Evolutionary conservation across 2,113 vertebrate genomes (phyloP), one percentile per base, ranked within the genome.

Genomic region (Corythornis madagascariensis): DNA sequence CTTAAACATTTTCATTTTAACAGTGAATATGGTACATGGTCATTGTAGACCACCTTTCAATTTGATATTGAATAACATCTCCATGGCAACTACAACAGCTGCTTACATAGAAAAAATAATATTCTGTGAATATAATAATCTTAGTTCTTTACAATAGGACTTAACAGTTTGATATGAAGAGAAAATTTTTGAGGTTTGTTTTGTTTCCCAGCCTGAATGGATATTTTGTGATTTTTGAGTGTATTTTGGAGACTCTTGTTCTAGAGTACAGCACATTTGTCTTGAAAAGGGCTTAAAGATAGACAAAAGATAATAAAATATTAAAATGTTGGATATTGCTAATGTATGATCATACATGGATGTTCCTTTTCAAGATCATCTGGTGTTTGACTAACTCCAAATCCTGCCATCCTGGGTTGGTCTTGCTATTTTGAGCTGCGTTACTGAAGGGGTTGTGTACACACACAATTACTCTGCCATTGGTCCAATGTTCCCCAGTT

Each of bases 11-110:
- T 91, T 89, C 15, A 55, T 43, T 48, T 66, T 50, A 80, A 61
- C 16, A 81, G 77, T 2, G 1, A 87, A 57, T 83, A 63, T 3
- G 28, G 61, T 89, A 25, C 43, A 40, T n/a, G 75, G 56, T 35
- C 64, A 66, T 76, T 85, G 67, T 67, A 82, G 84, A 83, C 75
- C 71, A 70, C 56, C 43, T 83, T 93, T 83, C 35, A 48, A 7
- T 85, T 0, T 83, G 60, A 90, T 33, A 59, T 9, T 76, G 43
- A 90, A n/a, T 81, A 95, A 67, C 43, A 88, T 86, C 75, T 94
- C 92, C 90, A 86, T 87, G 84, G 81, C 59, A 95, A 89, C 89
- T 79, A 56, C n/a, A 84, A 65, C 71, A 85, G 60, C 72, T 80
- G 28, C 45, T 89, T 80, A 85, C 13, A 11, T 56, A 59, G 74